phyloP scores from a whole-genome alignment of 1,140 invertebrate species.

The Yoshiicerus persimilis region DNA sequence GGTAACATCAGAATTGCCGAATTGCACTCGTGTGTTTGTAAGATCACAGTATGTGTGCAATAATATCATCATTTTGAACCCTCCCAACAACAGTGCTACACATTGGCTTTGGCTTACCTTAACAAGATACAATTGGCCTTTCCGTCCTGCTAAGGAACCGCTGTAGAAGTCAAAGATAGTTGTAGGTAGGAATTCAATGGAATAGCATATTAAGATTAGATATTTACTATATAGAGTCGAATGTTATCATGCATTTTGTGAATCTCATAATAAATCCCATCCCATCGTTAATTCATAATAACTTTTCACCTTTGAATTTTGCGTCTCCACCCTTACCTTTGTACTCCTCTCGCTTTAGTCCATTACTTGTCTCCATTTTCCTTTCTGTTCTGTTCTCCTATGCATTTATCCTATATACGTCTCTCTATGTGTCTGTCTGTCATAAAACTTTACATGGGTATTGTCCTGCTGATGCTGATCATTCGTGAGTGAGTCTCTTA shows the following conservation, averaged over 20 bases:
- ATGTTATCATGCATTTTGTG: neutral
- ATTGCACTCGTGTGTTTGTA: neutral
- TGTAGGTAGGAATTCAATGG: neutral
- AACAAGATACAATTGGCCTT: neutral
- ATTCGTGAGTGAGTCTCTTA: neutral
- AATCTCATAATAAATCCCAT: neutral
- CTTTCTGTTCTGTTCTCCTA: neutral
- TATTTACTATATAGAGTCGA: neutral
- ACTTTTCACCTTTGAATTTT: slow-evolving; percentile 7
- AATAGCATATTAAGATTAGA: neutral
- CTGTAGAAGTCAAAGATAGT: neutral
- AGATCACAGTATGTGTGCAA: slow-evolving; percentile 8
- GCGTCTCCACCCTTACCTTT: slow-evolving; percentile 4
- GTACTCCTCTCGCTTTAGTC: neutral
- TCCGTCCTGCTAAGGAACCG: slow-evolving; percentile 1
- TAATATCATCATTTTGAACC: slow-evolving; percentile 14
- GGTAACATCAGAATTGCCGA: neutral
- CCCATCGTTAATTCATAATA: slow-evolving; percentile 19
- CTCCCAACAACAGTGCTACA: neutral
- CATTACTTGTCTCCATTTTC: neutral
- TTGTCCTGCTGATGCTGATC: neutral
- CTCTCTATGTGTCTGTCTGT: neutral
- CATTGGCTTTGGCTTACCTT: neutral
- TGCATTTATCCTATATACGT: neutral
- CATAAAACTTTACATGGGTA: neutral